Evolutionary conservation across 1,140 invertebrate species (phyloP), one percentile per base, ranked within the genome.

Genomic region (Dysdera silvatica): DNA sequence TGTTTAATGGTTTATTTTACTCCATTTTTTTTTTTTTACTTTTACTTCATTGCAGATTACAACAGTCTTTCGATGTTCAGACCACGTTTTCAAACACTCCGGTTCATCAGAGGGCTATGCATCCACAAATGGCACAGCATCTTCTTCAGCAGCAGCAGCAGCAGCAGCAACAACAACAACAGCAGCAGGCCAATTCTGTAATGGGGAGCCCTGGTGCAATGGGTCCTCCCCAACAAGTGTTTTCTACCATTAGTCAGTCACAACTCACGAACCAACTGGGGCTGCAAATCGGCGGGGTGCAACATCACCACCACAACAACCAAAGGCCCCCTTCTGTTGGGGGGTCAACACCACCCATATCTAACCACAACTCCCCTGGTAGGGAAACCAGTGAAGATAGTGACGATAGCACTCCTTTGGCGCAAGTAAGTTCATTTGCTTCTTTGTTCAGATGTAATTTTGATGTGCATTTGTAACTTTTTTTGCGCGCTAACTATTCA

Each of bases 301-400:
- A 45, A 20, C 41, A 49, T 12, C n/a, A 20, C n/a, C 32, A 35
- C 20, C 32, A 43, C 8, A 14, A 4, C 20, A 6, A 24, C 31
- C 29, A 40, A 7, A 53, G 51, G 18, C 59, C 59, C 8, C 37
- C 37, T n/a, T 61, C 59, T 12, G 57, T 60, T 0, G 57, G 57
- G 6, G 47, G 43, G 28, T 63, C 61, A 0, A 66, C 67, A 14
- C 64, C 68, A 2, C 66, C 66, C 2, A 58, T 61, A 2, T 67
- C 66, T 26, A 65, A 62, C 16, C 71, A 68, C n/a, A 69, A 70
- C 7, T 73, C 75, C 6, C 71, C 74, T 16, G 66, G 68, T 20
- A 68, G 69, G 24, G 75, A 75, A 29, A 89, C 87, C 8, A 89
- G 87, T 75, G 89, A 91, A 74, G 88, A 91, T 70, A 90, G 87